Evolutionary conservation across 2,797 vertebrate genomes (phyloP), one percentile per base, ranked within the genome.

Genomic region (Necrosyrtes monachus): DNA sequence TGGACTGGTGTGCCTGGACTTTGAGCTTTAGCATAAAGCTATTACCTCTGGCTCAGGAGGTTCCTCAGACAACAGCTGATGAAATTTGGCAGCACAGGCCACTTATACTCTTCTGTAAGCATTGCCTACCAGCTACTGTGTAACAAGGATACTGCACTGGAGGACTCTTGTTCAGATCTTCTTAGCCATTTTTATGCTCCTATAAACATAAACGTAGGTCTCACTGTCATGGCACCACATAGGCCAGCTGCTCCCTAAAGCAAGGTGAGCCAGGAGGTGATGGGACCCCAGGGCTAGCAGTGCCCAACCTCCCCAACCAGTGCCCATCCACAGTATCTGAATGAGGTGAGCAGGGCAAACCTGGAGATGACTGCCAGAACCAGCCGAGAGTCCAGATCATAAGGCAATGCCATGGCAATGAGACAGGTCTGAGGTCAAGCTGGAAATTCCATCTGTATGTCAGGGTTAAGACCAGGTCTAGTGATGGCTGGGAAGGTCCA

Each of bases 371-470:
- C 0, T 5, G 5, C 33, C 5, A 7, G 80, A 77, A 24, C 4
- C 62, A 78, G 43, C 14, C 2, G 2, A 20, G 10, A 86, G 11
- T 59, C 14, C 69, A n/a, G 15, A 15, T n/a, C 33, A 54, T 5
- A 22, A 70, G 22, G 31, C 28, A 59, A 50, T 1, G n/a, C 13
- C 10, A 13, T 0, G 0, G 31, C 1, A 2, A n/a, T 1, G 3
- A 56, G 48, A 74, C 2, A 67, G 15, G 13, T 30, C 63, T 8
- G 7, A 87, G 6, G 16, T 35, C 22, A 72, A 70, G 53, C 11
- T 56, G 11, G 33, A 86, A 81, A 81, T 31, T 53, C 54, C 65
- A 1, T 30, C 75, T 13, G 5, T 10, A 41, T 10, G 30, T 31
- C 37, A 76, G 41, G 15, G 6, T 56, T 63, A 68, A 72, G 53